Conservation (phyloP, 1,140 invertebrate species). For the Drosophila littoralis region DNA sequence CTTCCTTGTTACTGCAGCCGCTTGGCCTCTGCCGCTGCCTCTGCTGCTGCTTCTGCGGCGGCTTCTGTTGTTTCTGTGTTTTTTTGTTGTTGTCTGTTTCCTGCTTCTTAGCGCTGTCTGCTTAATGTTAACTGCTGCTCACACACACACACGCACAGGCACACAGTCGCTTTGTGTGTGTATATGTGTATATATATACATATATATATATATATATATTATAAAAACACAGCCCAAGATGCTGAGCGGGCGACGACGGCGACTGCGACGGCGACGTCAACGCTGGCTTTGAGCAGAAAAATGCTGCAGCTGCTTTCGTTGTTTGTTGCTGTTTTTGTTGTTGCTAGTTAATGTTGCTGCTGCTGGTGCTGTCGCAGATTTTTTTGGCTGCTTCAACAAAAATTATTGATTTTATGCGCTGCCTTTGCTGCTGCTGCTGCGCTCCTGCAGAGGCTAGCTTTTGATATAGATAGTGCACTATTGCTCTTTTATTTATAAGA, state of each 20-base stretch:
- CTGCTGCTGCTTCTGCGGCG: constrained; percentile 44
- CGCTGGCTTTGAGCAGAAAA: constrained; percentile 10
- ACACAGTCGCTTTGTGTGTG: constrained; percentile 29
- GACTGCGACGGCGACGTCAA: constrained; percentile 4
- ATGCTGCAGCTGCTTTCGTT: constrained; percentile 17
- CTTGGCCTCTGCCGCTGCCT: constrained; percentile 1
- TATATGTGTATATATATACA: constrained; percentile 17
- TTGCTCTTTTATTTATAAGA: constrained; percentile 19
- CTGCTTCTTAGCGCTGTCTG: constrained; percentile 67
- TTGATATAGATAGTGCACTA: constrained; percentile 58
- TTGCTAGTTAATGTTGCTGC: constrained; percentile 62
- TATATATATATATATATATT: constrained; percentile 15
- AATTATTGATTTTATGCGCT: constrained; percentile 80
- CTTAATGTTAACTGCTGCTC: constrained; percentile 62
- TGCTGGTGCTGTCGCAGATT: constrained; percentile 53
- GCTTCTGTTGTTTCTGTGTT: constrained; percentile 39
- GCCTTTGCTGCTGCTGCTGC: constrained; percentile 35
- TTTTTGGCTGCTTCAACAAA: constrained; percentile 76
- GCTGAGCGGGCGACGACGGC: constrained; percentile 17
- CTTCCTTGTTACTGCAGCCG: constrained; percentile 61
- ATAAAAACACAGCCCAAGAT: constrained; percentile 42
- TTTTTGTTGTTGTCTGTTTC: constrained; percentile 47
- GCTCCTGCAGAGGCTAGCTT: constrained; percentile 31
- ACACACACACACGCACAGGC: constrained; percentile 31
- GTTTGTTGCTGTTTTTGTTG: constrained; percentile 44